Evolutionary conservation across 2,797 vertebrate genomes (phyloP), one percentile per base, ranked within the genome.

Genomic region (Micromesistius poutassou): DNA sequence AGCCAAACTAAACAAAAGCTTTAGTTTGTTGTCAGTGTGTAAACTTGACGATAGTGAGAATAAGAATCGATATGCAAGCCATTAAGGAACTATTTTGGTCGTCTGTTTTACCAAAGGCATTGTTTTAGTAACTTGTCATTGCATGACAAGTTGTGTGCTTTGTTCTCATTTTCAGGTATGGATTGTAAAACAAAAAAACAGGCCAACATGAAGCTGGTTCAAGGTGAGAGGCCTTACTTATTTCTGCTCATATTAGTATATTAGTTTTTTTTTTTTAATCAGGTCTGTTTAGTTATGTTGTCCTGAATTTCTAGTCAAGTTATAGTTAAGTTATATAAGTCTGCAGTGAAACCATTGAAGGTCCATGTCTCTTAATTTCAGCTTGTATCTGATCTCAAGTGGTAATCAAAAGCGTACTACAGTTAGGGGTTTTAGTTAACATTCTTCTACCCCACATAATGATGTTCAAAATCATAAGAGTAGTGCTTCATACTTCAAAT

Each of bases 151-250:
- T 68, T 28, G 62, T 68, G 62, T 68, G 62, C 6, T 2, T 81
- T 16, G 76, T 50, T 82, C 30, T 87, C 42, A 30, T 72, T 84
- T 89, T 75, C 88, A 98, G 97, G 93, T 78, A 96, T 97, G 96
- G 96, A 97, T 84, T 95, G 94, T 88, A 96, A 96, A 89, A 90
- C 93, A 30, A 94, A 78, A 4, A 90, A 88, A n/a, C 86, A 90
- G 87, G 91, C 95, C 36, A 93, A 90, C 76, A 96, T 97, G 94
- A 98, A 95, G 85, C 94, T 99, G 72, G 92, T 98, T 74, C 97
- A 99, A 96, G 97, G 97, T 98, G 92, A 94, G 76, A 4, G 1
- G 35, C 30, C 9, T 1, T 30, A 33, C 35, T 66, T 71, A 31
- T 55, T 35, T 77, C 30, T 80, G 55, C 25, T 28, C 2, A 31